phyloP scores from a whole-genome alignment of 2,888 invertebrate species.

The Congeria kusceri region DNA sequence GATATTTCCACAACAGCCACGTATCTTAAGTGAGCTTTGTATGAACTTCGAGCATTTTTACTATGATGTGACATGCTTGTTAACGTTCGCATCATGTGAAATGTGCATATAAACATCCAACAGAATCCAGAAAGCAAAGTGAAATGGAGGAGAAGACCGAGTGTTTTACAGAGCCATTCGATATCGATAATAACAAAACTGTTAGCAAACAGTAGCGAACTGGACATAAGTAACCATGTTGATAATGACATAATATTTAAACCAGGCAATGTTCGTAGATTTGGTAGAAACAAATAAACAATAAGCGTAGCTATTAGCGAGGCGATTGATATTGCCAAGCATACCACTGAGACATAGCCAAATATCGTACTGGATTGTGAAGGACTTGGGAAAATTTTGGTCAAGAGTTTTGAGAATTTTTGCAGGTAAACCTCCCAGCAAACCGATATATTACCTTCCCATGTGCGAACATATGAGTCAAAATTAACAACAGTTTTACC shows the following conservation, averaged over 20 bases:
- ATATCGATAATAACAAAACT: slow-evolving; percentile 4
- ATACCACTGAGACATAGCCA: slow-evolving; percentile 20
- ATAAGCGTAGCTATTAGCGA: slow-evolving; percentile 25
- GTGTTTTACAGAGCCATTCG: slow-evolving; percentile 20
- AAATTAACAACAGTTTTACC: too few species aligned
- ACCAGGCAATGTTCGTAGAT: slow-evolving; percentile 46
- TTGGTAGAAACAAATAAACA: slow-evolving; percentile 26
- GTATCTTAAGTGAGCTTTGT: neutral
- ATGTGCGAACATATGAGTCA: too few species aligned
- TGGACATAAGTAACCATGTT: slow-evolving; percentile 17
- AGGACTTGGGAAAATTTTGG: too few species aligned
- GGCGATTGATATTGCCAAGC: slow-evolving; percentile 23
- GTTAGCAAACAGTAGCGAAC: slow-evolving; percentile 26
- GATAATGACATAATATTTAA: slow-evolving; percentile 40
- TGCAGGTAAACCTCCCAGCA: too few species aligned
- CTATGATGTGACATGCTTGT: neutral
- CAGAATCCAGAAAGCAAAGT: neutral
- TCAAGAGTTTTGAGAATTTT: too few species aligned
- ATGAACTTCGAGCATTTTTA: neutral
- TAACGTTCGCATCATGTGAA: slow-evolving; percentile 7
- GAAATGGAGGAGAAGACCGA: slow-evolving; percentile 26
- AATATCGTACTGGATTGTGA: too few species aligned
- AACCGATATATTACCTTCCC: too few species aligned
- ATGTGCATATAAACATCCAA: slow-evolving; percentile 17
- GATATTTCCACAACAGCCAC: neutral